Percentiles rank a stretch among this genome's conserved stretches.
Conservation (phyloP, 2,888 invertebrate genomes). For the Parnassius smintheus region DNA sequence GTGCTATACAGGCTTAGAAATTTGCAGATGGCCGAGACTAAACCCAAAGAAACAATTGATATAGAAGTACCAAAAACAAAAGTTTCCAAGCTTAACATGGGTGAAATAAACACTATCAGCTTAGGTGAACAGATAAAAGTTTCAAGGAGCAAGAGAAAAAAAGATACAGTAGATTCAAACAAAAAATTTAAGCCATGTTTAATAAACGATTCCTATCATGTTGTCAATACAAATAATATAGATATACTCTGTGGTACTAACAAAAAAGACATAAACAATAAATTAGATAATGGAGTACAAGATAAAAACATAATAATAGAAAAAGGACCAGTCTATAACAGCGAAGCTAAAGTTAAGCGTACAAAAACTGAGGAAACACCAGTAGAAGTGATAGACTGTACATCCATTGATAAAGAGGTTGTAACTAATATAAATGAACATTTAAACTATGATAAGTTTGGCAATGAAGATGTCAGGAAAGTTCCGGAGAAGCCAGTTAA, state of each 20-base stretch:
- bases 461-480: slow-evolving; percentile 54
- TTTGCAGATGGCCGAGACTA: slow-evolving; percentile 41
- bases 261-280: neutral
- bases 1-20: slow-evolving; percentile 67
- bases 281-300: slow-evolving; percentile 7
- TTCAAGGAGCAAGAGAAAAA: slow-evolving; percentile 38
- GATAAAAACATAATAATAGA: slow-evolving; percentile 15
- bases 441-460: slow-evolving; percentile 64
- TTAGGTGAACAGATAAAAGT: slow-evolving; percentile 35
- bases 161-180: slow-evolving; percentile 26
- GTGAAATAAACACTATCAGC: slow-evolving; percentile 51
- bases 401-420: slow-evolving; percentile 48
- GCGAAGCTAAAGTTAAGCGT: slow-evolving; percentile 10
- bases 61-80: slow-evolving; percentile 7
- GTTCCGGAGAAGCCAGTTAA: slow-evolving; percentile 57
- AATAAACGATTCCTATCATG: slow-evolving; percentile 3
- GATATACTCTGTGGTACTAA: neutral
- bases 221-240: slow-evolving; percentile 4
- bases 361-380: slow-evolving; percentile 5
- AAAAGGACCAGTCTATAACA: slow-evolving; percentile 11
- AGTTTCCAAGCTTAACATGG: slow-evolving; percentile 53
- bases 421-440: slow-evolving; percentile 63
- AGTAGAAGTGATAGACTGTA: slow-evolving; percentile 59
- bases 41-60: slow-evolving; percentile 13
- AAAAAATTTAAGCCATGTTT: slow-evolving; percentile 41